Conservation (phyloP, 2,888 invertebrate genomes). For the Ophion slaviceki region DNA sequence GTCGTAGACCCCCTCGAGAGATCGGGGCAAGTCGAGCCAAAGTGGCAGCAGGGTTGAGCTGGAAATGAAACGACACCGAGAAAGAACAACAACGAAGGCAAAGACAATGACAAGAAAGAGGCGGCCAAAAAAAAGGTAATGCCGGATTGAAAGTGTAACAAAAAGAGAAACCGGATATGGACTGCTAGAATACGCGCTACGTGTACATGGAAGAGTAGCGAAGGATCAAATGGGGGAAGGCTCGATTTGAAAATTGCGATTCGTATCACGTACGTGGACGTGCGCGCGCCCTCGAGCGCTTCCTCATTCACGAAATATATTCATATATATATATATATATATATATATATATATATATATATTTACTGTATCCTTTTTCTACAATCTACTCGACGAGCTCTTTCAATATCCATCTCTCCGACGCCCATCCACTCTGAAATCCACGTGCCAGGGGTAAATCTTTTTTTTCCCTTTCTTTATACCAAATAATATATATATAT, state of each 20-base stretch:
- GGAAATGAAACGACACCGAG: conserved; percentile 19
- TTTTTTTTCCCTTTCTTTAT: conserved; percentile 49
- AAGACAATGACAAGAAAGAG: neutral
- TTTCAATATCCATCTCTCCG: conserved; percentile 64
- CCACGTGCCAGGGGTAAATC: conserved; percentile 58
- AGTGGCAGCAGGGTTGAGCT: conserved; percentile 7
- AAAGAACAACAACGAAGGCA: neutral
- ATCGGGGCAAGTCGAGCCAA: neutral
- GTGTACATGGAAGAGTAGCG: conserved; percentile 28
- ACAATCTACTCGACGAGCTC: conserved; percentile 55
- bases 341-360: conserved; percentile 14
- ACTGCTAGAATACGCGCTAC: conserved; percentile 10
- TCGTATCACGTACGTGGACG: conserved; percentile 74
- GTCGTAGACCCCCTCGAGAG: neutral
- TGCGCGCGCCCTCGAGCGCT: conserved; percentile 28
- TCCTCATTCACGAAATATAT: conserved; percentile 58
- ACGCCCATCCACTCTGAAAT: conserved; percentile 56
- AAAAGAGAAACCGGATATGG: conserved; percentile 58
- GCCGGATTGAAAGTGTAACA: conserved; percentile 40
- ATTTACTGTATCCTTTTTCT: conserved; percentile 38
- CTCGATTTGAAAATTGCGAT: conserved; percentile 76
- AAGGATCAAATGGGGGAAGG: conserved; percentile 38
- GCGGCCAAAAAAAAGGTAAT: conserved; percentile 15
- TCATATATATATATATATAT: conserved; percentile 30
- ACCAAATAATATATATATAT: neutral